Percentiles rank a stretch among this genome's conserved stretches.
Conservation (phyloP, 2,888 invertebrate species). For the Hyposoter didymator region DNA sequence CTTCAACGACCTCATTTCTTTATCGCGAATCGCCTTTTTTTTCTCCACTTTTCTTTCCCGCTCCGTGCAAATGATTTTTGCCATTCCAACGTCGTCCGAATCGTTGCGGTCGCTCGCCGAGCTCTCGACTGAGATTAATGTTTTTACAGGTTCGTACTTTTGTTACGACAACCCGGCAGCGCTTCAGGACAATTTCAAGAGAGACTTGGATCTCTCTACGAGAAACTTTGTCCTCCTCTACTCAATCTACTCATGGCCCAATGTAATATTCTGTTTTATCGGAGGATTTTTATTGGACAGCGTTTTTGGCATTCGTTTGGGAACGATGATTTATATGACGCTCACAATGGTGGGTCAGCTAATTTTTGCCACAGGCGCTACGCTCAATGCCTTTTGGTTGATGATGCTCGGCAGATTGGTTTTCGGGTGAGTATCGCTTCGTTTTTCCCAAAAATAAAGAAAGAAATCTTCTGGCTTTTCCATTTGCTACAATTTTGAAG, state of each 20-base stretch:
- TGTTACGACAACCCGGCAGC: conserved; percentile 99
- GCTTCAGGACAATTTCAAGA: conserved; percentile 93
- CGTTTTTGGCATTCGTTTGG: conserved; percentile 96
- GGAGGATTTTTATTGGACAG: conserved; percentile 98
- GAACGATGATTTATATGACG: conserved; percentile 95
- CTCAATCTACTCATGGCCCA: conserved; percentile 99
- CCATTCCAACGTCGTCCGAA: neutral
- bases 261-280: conserved; percentile 97
- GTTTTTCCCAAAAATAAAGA: neutral
- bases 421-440: conserved; percentile 90
- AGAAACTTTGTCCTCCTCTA: conserved; percentile 95
- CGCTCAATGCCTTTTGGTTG: conserved; percentile 92
- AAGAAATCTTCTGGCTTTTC: too few relatives aligned
- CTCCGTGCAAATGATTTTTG: neutral
- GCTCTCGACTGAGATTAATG: too few relatives aligned
- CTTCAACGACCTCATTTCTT: conserved; percentile 1
- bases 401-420: conserved; percentile 97
- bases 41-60: neutral
- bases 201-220: conserved; percentile 92
- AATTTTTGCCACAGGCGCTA: conserved; percentile 94
- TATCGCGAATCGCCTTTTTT: neutral
- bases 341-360: conserved; percentile 95
- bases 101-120: neutral
- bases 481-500: too few relatives aligned
- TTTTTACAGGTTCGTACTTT: conserved; percentile 94